Evolutionary conservation across 2,797 vertebrate species (phyloP).

Genomic region (Naso thynnoides): DNA sequence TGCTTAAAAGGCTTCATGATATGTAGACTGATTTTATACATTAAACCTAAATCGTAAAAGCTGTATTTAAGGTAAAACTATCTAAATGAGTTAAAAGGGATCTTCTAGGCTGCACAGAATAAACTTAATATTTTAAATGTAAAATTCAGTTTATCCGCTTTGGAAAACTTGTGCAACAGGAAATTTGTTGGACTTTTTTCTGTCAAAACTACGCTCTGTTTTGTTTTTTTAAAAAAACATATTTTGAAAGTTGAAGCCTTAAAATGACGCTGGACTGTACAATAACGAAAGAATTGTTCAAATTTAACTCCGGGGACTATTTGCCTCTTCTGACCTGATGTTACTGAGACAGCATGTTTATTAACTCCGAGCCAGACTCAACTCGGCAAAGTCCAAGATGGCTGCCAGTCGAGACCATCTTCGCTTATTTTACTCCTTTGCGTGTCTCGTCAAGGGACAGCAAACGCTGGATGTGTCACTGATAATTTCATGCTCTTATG

Average conservation of each 20-base stretch:
- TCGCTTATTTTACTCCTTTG: slow-evolving; percentile 26
- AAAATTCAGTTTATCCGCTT: slow-evolving; percentile 8
- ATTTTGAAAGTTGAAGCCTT: neutral
- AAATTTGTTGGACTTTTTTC: neutral
- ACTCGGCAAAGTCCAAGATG: slow-evolving; percentile 34
- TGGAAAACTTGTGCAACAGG: neutral
- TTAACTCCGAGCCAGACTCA: slow-evolving; percentile 16
- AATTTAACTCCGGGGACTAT: slow-evolving; percentile 2
- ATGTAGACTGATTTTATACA: neutral
- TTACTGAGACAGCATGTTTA: slow-evolving; percentile 24
- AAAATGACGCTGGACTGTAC: neutral
- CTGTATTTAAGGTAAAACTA: neutral
- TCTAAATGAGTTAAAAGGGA: neutral
- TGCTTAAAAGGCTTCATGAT: neutral
- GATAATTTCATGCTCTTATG: slow-evolving; percentile 56
- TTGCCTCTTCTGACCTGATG: slow-evolving; percentile 17
- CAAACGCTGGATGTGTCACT: slow-evolving; percentile 57
- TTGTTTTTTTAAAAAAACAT: neutral
- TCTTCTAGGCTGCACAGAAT: neutral
- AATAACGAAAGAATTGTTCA: neutral
- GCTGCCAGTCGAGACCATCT: slow-evolving; percentile 16
- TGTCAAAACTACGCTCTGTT: neutral
- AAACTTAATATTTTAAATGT: slow-evolving; percentile 7
- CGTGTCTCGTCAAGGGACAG: slow-evolving; percentile 48
- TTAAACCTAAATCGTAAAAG: too few relatives aligned